Percentiles rank a stretch among this genome's conserved stretches.
Conservation (phyloP, 2,113 vertebrate species). For the Passer domesticus region DNA sequence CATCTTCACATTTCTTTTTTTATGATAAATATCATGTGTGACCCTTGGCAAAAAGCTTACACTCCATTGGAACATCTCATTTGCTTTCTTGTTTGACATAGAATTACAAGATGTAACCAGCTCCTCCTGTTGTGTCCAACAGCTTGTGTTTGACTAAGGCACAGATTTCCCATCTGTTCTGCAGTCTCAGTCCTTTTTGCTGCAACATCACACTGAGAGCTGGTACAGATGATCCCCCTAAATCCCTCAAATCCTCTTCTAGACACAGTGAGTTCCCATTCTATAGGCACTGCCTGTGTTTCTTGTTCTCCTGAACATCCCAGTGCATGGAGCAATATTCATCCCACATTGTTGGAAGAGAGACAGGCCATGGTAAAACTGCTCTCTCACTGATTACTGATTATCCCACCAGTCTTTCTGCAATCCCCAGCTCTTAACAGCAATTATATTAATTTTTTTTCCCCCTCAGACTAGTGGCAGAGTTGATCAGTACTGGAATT, state of each 20-base stretch:
- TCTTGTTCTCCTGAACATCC: not conserved
- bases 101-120: conserved; percentile 14
- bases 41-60: not conserved
- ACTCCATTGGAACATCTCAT: not conserved
- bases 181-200: conserved; percentile 35
- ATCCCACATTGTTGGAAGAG: not conserved
- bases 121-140: conserved; percentile 23
- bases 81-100: conserved; percentile 24
- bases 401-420: not conserved
- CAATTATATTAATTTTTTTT: not conserved
- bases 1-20: not conserved
- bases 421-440: not conserved
- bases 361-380: not conserved
- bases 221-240: conserved; percentile 11
- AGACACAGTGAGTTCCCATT: not conserved
- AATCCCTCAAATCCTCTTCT: conserved; percentile 15
- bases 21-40: not conserved
- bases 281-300: not conserved
- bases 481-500: not conserved
- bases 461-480: not conserved
- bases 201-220: not conserved
- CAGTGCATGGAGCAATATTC: not conserved
- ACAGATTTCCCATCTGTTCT: conserved; percentile 53
- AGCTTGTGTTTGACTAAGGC: conserved; percentile 53
- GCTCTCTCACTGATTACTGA: not conserved